phyloP scores from a whole-genome alignment of 2,113 vertebrate species.

The Semicossyphus pulcher region DNA sequence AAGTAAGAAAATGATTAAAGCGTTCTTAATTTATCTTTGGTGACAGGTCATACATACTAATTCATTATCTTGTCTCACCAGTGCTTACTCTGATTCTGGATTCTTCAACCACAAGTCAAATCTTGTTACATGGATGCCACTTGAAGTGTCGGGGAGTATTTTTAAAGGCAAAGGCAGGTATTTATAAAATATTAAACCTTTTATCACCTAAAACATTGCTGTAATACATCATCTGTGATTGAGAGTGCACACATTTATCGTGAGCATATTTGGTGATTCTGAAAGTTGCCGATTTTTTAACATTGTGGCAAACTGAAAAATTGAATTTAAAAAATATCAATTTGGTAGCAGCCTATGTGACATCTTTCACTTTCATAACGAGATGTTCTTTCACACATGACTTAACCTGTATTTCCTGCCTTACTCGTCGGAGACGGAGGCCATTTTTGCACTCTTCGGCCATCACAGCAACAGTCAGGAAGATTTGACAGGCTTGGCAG shows the following conservation, averaged over 20 bases:
- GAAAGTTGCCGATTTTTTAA: constrained; percentile 47
- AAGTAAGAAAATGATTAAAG: not conserved
- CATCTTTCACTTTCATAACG: constrained; percentile 79
- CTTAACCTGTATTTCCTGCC: constrained; percentile 74
- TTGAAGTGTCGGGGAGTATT: constrained; percentile 16
- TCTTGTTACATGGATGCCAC: constrained; percentile 29
- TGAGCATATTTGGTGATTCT: constrained; percentile 39
- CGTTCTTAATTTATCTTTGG: not conserved
- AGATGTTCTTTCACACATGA: constrained; percentile 79
- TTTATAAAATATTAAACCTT: too few species aligned
- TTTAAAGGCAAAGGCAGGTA: not conserved
- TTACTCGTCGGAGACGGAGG: constrained; percentile 66
- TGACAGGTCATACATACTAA: not conserved
- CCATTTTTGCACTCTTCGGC: constrained; percentile 70
- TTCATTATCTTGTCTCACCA: constrained; percentile 20
- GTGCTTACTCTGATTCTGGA: constrained; percentile 12
- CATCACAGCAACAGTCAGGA: constrained; percentile 70
- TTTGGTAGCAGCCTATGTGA: constrained; percentile 63
- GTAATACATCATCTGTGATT: too few species aligned
- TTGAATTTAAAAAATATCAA: constrained; percentile 56
- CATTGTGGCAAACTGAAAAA: constrained; percentile 41
- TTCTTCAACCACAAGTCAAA: constrained; percentile 42
- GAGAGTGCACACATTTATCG: not conserved
- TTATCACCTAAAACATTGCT: too few species aligned
- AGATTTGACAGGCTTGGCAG: constrained; percentile 82